A percentile compares a stretch with the other conserved stretches of the same genome.
Evolutionary conservation across 2,113 vertebrate species (phyloP).

Genomic region (Myrmecobius fasciatus): DNA sequence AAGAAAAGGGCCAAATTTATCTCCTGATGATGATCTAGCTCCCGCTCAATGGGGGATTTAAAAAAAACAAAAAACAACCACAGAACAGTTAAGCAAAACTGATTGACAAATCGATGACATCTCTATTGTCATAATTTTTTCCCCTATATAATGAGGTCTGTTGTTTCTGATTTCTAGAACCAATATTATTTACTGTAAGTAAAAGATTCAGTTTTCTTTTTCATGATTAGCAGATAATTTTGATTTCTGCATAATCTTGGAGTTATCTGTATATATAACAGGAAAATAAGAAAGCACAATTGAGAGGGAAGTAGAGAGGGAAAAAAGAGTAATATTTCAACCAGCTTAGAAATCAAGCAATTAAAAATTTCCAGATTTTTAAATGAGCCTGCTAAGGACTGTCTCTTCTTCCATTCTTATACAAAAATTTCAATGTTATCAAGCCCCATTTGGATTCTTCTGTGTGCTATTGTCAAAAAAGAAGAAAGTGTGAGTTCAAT

Average conservation of each 20-base stretch:
- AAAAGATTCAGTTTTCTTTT: background rate
- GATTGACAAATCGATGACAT: background rate
- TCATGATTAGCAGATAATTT: background rate
- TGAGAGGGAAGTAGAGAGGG: background rate
- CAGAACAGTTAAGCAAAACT: background rate
- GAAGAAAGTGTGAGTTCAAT: background rate
- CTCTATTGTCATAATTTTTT: background rate
- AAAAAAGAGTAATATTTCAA: background rate
- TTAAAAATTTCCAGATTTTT: background rate
- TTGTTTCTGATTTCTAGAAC: background rate
- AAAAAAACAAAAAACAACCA: background rate
- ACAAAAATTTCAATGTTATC: background rate
- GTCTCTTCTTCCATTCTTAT: background rate
- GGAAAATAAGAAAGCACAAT: background rate
- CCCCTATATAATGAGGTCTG: background rate
- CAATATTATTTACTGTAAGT: background rate
- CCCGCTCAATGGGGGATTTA: background rate
- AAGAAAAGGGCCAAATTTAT: too few relatives aligned
- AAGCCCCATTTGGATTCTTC: background rate
- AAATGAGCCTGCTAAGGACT: background rate
- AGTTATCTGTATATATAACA: background rate
- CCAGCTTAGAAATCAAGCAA: background rate
- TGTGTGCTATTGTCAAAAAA: background rate
- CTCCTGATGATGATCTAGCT: background rate
- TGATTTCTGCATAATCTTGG: background rate